These are phyloP conservation scores for Ceratosolen fusciceps DNA, from an alignment of 1,140 invertebrate species.

Conservation along the genomic window DNA sequence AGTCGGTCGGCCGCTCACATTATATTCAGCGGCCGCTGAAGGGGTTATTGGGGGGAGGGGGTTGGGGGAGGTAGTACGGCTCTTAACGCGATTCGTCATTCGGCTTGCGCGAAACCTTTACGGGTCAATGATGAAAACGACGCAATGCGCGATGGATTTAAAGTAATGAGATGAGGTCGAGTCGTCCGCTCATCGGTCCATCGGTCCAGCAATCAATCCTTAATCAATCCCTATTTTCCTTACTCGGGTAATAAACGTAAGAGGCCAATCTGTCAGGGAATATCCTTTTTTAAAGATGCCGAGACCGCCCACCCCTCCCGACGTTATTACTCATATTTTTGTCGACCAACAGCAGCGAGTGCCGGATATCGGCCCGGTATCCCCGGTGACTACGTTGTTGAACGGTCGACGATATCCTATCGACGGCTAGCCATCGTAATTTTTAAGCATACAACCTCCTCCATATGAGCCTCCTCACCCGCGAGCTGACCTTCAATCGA, in stretches of 20 bases:
- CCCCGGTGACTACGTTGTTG: neutral
- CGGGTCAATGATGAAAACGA: conserved; percentile 3
- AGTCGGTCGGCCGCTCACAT: neutral
- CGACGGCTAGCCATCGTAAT: neutral
- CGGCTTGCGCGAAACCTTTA: neutral
- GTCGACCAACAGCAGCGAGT: neutral
- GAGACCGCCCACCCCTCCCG: too few species aligned
- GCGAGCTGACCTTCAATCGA: neutral
- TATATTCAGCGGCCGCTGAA: neutral
- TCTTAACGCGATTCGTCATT: conserved; percentile 35
- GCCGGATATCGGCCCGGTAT: neutral
- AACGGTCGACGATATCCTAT: neutral
- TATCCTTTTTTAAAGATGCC: too few species aligned
- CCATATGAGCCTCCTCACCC: neutral
- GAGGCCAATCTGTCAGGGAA: neutral
- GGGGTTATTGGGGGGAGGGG: too few species aligned
- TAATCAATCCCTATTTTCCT: conserved; percentile 27
- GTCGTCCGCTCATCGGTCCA: conserved; percentile 5
- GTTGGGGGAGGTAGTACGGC: neutral
- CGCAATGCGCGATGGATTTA: conserved; percentile 17
- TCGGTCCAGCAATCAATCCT: too few species aligned
- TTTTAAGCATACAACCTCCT: neutral
- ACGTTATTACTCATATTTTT: too few species aligned
- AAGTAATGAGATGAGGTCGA: conserved; percentile 15
- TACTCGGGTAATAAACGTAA: neutral